Conservation (phyloP, 1,140 invertebrate species). For the Dendrolimus punctatus region DNA sequence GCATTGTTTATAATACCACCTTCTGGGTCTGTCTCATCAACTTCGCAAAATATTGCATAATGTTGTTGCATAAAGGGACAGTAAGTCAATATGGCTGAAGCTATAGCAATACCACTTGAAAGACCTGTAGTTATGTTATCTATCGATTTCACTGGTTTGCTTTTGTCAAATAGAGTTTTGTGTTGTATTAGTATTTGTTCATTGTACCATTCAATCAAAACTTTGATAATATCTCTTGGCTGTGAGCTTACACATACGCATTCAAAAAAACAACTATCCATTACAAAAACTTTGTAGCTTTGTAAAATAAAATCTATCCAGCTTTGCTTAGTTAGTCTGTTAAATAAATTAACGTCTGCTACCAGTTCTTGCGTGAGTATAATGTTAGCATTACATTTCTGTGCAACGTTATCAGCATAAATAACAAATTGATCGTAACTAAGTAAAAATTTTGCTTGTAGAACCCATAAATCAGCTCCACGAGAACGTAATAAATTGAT, state of each 20-base stretch:
- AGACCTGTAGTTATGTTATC: slow-evolving; percentile 51
- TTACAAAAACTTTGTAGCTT: slow-evolving; percentile 59
- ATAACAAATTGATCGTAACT: slow-evolving; percentile 54
- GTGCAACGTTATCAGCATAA: slow-evolving; percentile 38
- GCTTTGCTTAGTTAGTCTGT: slow-evolving; percentile 59
- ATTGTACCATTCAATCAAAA: slow-evolving; percentile 51
- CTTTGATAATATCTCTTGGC: slow-evolving; percentile 40
- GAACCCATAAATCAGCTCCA: slow-evolving; percentile 42
- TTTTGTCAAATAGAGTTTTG: slow-evolving; percentile 23
- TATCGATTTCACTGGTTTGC: slow-evolving; percentile 34
- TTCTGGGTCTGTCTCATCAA: slow-evolving; percentile 21
- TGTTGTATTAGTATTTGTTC: slow-evolving; percentile 43
- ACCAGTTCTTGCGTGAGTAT: slow-evolving; percentile 33
- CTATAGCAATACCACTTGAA: slow-evolving; percentile 45
- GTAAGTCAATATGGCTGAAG: slow-evolving; percentile 40
- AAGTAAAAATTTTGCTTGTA: slow-evolving; percentile 53
- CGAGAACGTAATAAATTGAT: slow-evolving; percentile 44
- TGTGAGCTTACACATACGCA: slow-evolving; percentile 46
- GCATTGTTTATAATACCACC: slow-evolving; percentile 48
- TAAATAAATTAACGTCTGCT: slow-evolving; percentile 33
- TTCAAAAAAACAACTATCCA: slow-evolving; percentile 62
- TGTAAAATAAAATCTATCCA: slow-evolving; percentile 64
- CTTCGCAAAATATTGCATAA: slow-evolving; percentile 39
- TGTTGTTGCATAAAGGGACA: slow-evolving; percentile 51
- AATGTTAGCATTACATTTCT: slow-evolving; percentile 46